Evolutionary conservation across 2,113 vertebrate genomes (phyloP).

Genomic region (Lasiurus borealis): DNA sequence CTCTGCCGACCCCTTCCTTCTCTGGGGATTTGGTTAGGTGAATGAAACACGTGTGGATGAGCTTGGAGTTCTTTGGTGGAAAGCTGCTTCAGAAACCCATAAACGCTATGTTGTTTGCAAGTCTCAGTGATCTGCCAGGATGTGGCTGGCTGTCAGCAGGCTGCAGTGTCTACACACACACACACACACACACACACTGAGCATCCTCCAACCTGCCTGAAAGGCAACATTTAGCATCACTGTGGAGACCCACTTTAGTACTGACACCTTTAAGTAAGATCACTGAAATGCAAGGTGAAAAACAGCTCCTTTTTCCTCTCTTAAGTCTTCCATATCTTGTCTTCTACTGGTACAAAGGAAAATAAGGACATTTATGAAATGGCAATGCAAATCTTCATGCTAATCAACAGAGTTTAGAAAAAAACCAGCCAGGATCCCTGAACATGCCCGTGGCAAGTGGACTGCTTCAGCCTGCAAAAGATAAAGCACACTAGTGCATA

Average conservation of each 20-base stretch:
- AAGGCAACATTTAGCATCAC: conserved; percentile 58
- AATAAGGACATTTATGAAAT: conserved; percentile 84
- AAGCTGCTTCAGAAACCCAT: background rate
- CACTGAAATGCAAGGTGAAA: conserved; percentile 74
- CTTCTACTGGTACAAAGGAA: conserved; percentile 73
- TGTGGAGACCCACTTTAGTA: conserved; percentile 59
- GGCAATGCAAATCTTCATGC: conserved; percentile 82
- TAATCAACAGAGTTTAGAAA: conserved; percentile 81
- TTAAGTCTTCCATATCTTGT: background rate
- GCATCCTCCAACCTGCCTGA: background rate
- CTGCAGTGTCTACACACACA: background rate
- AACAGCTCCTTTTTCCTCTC: background rate
- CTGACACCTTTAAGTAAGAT: conserved; percentile 78
- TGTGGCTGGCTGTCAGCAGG: background rate
- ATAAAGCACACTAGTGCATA: conserved; percentile 80
- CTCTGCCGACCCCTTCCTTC: background rate
- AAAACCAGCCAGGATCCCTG: conserved; percentile 77
- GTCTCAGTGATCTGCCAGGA: background rate
- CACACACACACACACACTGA: background rate
- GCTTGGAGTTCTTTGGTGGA: background rate
- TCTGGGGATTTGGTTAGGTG: background rate
- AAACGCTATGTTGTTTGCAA: background rate
- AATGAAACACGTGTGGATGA: background rate
- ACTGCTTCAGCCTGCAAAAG: conserved; percentile 84
- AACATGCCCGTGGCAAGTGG: conserved; percentile 83